Evolutionary conservation across 2,888 invertebrate genomes (phyloP).

Genomic region (Nesidiocoris tenuis): DNA sequence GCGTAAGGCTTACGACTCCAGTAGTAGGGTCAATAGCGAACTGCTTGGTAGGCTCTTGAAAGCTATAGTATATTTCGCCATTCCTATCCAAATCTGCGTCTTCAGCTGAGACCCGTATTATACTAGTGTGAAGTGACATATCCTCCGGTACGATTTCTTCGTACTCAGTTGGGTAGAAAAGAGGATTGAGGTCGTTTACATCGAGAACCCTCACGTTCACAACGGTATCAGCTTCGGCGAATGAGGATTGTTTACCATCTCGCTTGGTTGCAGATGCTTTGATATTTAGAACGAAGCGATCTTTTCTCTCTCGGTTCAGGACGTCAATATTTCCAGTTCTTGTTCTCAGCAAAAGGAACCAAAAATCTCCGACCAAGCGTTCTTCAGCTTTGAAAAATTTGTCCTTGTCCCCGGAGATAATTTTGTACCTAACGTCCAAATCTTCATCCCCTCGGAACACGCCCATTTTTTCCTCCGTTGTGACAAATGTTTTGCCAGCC

Average conservation of each 20-base stretch:
- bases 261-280: conserved; percentile 66
- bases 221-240: conserved; percentile 62
- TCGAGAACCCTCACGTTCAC: conserved; percentile 74
- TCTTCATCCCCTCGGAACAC: conserved; percentile 59
- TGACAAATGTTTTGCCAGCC: conserved; percentile 78
- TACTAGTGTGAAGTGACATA: conserved; percentile 77
- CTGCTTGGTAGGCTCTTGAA: conserved; percentile 74
- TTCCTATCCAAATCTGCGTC: conserved; percentile 96
- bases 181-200: conserved; percentile 88
- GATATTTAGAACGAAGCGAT: conserved; percentile 76
- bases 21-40: conserved; percentile 93
- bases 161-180: conserved; percentile 89
- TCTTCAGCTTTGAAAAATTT: conserved; percentile 92
- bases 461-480: conserved; percentile 77
- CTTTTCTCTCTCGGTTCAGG: conserved; percentile 88
- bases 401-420: conserved; percentile 82
- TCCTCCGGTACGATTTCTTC: conserved; percentile 85
- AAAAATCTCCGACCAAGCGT: conserved; percentile 87
- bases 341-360: conserved; percentile 80
- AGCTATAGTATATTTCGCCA: conserved; percentile 95
- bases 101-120: conserved; percentile 79
- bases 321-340: conserved; percentile 83
- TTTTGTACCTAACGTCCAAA: conserved; percentile 75
- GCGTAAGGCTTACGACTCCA: conserved; percentile 80
- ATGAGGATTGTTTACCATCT: conserved; percentile 58